Evolutionary conservation across 2,888 invertebrate genomes (phyloP).

Genomic region (Phyto melanocephala): DNA sequence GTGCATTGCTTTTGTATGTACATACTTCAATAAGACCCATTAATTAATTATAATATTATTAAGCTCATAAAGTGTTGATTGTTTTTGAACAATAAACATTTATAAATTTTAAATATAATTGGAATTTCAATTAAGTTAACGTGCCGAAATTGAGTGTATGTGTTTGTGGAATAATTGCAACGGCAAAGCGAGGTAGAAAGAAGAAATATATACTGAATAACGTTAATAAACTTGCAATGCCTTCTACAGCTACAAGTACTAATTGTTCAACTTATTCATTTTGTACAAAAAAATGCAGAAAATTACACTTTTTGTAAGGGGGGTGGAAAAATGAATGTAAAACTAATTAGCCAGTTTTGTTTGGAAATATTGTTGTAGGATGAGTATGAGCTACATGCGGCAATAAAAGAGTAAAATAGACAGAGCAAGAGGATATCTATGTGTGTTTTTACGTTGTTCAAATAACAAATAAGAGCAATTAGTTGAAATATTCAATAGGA

Average conservation of each 20-base stretch:
- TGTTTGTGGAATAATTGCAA: background rate
- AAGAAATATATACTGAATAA: background rate
- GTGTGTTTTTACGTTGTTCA: background rate
- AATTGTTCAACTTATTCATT: slow-evolving; percentile 39
- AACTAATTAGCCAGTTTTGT: slow-evolving; percentile 37
- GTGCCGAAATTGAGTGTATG: background rate
- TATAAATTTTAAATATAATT: slow-evolving; percentile 40
- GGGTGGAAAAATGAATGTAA: background rate
- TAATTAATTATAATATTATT: slow-evolving; percentile 40
- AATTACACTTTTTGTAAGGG: background rate
- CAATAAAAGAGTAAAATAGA: background rate
- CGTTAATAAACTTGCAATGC: slow-evolving; percentile 2
- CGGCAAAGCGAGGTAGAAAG: background rate
- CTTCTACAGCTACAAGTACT: slow-evolving; percentile 14
- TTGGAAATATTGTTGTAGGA: background rate
- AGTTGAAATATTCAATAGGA: slow-evolving; percentile 63
- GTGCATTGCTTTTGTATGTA: background rate
- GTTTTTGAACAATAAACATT: slow-evolving; percentile 24
- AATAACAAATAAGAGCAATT: slow-evolving; percentile 59
- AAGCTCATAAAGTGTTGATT: slow-evolving; percentile 13
- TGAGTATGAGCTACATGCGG: slow-evolving; percentile 8
- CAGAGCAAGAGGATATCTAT: background rate
- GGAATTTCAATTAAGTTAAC: background rate
- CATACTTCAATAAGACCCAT: background rate
- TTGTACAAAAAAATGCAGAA: background rate